Base-by-base conservation (phyloP, 2,797 vertebrate genomes). In the Epinephelus awoara region DNA sequence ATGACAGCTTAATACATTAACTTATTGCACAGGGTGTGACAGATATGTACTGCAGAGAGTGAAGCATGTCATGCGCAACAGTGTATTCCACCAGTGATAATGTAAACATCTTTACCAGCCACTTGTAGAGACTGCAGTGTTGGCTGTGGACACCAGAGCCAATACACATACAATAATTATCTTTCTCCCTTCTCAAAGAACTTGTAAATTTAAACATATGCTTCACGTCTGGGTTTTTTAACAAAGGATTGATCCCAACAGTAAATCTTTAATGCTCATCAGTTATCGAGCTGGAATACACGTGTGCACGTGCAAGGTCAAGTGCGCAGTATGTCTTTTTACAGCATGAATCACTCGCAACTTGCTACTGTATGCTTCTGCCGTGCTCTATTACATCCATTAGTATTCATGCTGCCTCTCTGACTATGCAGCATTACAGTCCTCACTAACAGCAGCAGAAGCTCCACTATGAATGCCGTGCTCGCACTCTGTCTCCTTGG, bases 381-480 rank as follows among this genome's bases (percentile, higher is more conserved):
- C 66, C 82, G 59, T 77, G 76, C 72, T 83, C 17, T 4, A 38
- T 72, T 69, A 52, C 52, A 54, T 6, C 29, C 38, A 91, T 93
- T 90, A 88, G 87, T 90, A 92, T 91, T 91, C 89, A 64, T 57
- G 74, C 74, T 73, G 79, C 77, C 61, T 76, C 84, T 84, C 83
- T 78, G 77, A 77, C 85, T 72, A 75, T 89, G 90, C 88, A 88
- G 87, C 84, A 87, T 85, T 67, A 82, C 57, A 77, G 56, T 76
- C 44, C 25, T 19, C 25, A 50, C 51, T 50, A 79, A 79, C 82
- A 80, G 72, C 73, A 85, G 83, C 62, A 74, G 71, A 18, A 67
- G 47, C 80, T 77, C 50, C 34, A 46, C 63, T 79, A 78, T 65
- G 67, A 72, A 13, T 21, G 38, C 75, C 50, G 38, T 29, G 51